Evolutionary conservation across 2,888 invertebrate genomes (phyloP), one percentile per base, ranked within the genome.

Genomic region (Cerastoderma edule): DNA sequence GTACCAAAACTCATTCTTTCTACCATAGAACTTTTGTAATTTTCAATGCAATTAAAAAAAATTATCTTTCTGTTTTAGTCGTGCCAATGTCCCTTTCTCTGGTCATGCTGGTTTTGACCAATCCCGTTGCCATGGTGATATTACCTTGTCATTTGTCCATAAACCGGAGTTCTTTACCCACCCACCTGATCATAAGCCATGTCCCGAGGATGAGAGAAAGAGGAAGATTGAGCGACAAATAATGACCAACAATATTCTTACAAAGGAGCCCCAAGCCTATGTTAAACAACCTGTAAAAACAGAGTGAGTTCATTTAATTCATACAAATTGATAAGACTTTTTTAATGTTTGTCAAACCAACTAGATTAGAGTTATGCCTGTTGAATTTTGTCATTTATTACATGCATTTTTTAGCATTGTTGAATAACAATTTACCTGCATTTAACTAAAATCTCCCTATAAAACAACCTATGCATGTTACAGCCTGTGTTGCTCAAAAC

Each of bases 91-190:
- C 6, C 72, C 74, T 10, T 79, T 60, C 57, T 46, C 80, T 35
- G 64, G 78, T 35, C 74, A 75, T 67, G 66, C 97, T 0, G 98
- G 98, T 1, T 98, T 98, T 92, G 97, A 98, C 93, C 96, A 97
- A 2, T 95, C 96, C 67, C 95, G 98, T 44, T 98, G 98, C 92
- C 97, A 96, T 91, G 99, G 99, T 4, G 98, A 98, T 90, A 95
- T 98, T 64, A 94, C 97, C 0, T 94, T 98, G 16, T 96, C 96
- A 74, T 98, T 98, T 93, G 94, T 95, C 70, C 93, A 92, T 84
- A 82, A 88, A 54, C 86, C 60, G 0, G 60, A 60, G 27, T 30
- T 60, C 22, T 60, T 60, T 22, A 60, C 32, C 19, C 60, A 35
- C 10, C 60, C 60, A 60, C 39, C 35, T 3, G 60, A 60, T 24